Evolutionary conservation across 2,797 vertebrate species (phyloP).

Genomic region (Pygocentrus nattereri): DNA sequence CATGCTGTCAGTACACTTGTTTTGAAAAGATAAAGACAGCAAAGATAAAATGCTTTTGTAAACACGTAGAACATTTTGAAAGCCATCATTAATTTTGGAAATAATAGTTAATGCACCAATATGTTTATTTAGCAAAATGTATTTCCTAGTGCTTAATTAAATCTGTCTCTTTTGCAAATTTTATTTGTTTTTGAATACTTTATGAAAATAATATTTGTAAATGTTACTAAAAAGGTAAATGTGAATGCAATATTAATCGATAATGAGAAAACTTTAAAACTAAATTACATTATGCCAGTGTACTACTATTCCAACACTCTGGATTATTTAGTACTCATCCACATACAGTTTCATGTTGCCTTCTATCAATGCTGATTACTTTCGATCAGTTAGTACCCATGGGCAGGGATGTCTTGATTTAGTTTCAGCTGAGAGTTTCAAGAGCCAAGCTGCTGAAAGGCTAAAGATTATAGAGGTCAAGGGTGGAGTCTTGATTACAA

Average conservation of each 20-base stretch:
- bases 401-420: slow-evolving; percentile 27
- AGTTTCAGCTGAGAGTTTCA: slow-evolving; percentile 34
- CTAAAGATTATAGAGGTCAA: slow-evolving; percentile 50
- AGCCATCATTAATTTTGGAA: not conserved
- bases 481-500: slow-evolving; percentile 49
- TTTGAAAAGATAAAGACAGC: not conserved
- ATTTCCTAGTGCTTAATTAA: too few species aligned
- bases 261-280: too few species aligned
- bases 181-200: not conserved
- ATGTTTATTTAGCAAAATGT: too few species aligned
- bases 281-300: not conserved
- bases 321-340: not conserved
- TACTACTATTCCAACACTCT: not conserved
- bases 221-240: too few species aligned
- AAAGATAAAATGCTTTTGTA: not conserved
- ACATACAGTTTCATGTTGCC: not conserved
- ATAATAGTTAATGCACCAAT: not conserved
- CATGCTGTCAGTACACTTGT: not conserved
- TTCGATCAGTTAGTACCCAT: slow-evolving; percentile 27
- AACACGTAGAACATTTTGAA: not conserved
- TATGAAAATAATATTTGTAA: too few species aligned
- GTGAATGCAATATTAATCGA: too few species aligned
- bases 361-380: slow-evolving; percentile 29
- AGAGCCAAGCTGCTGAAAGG: slow-evolving; percentile 41
- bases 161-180: not conserved